A percentile compares a stretch with the other conserved stretches of the same genome.
These are phyloP conservation scores for Eledone cirrhosa DNA, from an alignment of 2,888 invertebrate genomes.

Conservation along the genomic window DNA sequence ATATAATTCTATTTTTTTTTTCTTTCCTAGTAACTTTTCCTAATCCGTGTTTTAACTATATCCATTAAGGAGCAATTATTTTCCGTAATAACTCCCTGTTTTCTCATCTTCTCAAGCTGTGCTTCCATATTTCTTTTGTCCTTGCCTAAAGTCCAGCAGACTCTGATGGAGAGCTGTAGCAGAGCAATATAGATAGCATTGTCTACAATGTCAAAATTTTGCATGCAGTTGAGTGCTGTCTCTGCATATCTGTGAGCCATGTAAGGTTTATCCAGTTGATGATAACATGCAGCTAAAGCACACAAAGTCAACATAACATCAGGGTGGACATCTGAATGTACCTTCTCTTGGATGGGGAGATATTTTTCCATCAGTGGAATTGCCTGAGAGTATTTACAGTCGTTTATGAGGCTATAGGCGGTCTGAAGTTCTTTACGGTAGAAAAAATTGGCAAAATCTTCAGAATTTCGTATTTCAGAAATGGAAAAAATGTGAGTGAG, in stretches of 20 bases:
- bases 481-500: slow-evolving; percentile 62
- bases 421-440: slow-evolving; percentile 56
- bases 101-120: slow-evolving; percentile 41
- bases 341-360: slow-evolving; percentile 61
- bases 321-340: slow-evolving; percentile 54
- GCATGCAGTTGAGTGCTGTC: slow-evolving; percentile 54
- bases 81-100: not conserved
- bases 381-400: slow-evolving; percentile 58
- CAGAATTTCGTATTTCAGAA: slow-evolving; percentile 58
- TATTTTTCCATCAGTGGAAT: slow-evolving; percentile 58
- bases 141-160: slow-evolving; percentile 63
- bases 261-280: slow-evolving; percentile 51
- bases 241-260: slow-evolving; percentile 61
- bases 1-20: no score
- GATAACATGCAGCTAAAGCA: slow-evolving; percentile 58
- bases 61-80: not conserved
- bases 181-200: slow-evolving; percentile 58
- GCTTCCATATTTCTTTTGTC: slow-evolving; percentile 62
- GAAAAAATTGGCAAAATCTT: slow-evolving; percentile 63
- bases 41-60: slow-evolving; percentile 8
- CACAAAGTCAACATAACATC: slow-evolving; percentile 59
- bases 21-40: slow-evolving; percentile 5
- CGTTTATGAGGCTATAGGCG: slow-evolving; percentile 53
- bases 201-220: slow-evolving; percentile 41
- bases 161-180: slow-evolving; percentile 56